phyloP scores from a whole-genome alignment of 2,888 invertebrate genomes.

The Drosophila anomalata region DNA sequence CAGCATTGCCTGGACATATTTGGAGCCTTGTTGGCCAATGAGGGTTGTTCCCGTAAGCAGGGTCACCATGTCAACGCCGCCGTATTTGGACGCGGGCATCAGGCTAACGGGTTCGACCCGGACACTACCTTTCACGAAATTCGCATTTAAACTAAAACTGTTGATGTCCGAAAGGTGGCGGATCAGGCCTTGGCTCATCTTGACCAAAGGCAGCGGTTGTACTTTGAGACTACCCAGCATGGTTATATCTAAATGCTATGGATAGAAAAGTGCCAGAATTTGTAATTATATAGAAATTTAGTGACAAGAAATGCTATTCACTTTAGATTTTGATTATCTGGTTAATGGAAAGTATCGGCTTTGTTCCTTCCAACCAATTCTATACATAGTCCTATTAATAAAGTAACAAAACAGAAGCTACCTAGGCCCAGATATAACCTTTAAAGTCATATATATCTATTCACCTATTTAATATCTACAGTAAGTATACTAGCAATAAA shows the following conservation, averaged over 20 bases:
- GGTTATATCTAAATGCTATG: neutral
- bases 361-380: no score
- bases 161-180: neutral
- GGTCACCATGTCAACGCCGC: conserved; percentile 68
- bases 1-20: conserved; percentile 64
- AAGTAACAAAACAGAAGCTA: no score
- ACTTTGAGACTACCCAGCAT: neutral
- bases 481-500: neutral
- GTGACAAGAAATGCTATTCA: neutral
- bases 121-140: conserved; percentile 49
- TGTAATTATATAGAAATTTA: neutral
- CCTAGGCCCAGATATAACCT: neutral
- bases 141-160: conserved; percentile 23
- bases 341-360: no score
- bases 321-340: neutral
- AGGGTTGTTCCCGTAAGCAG: conserved; percentile 63
- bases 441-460: neutral
- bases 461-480: no score
- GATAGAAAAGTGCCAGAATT: neutral
- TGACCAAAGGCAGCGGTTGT: neutral
- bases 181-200: neutral
- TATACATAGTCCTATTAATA: no score
- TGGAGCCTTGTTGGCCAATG: conserved; percentile 66
- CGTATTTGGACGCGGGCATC: conserved; percentile 68
- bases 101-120: conserved; percentile 34